These are phyloP conservation scores for Agrilus cyanescens DNA, from an alignment of 2,888 invertebrate species.

Conservation along the genomic window DNA sequence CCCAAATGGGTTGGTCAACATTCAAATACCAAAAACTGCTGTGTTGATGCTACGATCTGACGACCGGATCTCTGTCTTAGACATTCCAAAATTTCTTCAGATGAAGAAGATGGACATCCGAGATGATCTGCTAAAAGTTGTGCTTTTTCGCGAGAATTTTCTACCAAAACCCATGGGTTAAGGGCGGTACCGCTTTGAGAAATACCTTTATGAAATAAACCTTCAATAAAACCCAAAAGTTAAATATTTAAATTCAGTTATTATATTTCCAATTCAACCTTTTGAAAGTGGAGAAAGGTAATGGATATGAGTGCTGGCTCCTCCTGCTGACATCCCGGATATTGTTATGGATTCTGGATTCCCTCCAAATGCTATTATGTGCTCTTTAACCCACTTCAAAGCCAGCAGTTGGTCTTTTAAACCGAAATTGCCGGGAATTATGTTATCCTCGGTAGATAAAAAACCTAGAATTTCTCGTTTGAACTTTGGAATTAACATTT, in stretches of 20 bases:
- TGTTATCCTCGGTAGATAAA: slow-evolving; percentile 57
- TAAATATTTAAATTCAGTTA: background rate
- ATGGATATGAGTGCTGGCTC: slow-evolving; percentile 63
- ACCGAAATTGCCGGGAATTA: slow-evolving; percentile 59
- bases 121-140: slow-evolving; percentile 45
- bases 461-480: slow-evolving; percentile 43
- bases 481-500: slow-evolving; percentile 1
- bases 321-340: slow-evolving; percentile 61
- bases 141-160: slow-evolving; percentile 48
- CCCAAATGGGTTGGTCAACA: background rate
- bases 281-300: slow-evolving; percentile 50
- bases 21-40: slow-evolving; percentile 42
- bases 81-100: slow-evolving; percentile 49
- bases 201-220: slow-evolving; percentile 49
- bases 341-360: slow-evolving; percentile 57
- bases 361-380: slow-evolving; percentile 60
- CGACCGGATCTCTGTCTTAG: slow-evolving; percentile 48
- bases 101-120: slow-evolving; percentile 47
- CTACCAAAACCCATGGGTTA: slow-evolving; percentile 43
- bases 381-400: slow-evolving; percentile 54
- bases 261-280: slow-evolving; percentile 33
- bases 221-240: slow-evolving; percentile 25
- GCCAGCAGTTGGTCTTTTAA: slow-evolving; percentile 63
- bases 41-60: slow-evolving; percentile 45
- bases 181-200: slow-evolving; percentile 61